A percentile compares a stretch with the other conserved stretches of the same genome.
phyloP scores from a whole-genome alignment of 2,113 vertebrate genomes.

The Perca schrenkii region DNA sequence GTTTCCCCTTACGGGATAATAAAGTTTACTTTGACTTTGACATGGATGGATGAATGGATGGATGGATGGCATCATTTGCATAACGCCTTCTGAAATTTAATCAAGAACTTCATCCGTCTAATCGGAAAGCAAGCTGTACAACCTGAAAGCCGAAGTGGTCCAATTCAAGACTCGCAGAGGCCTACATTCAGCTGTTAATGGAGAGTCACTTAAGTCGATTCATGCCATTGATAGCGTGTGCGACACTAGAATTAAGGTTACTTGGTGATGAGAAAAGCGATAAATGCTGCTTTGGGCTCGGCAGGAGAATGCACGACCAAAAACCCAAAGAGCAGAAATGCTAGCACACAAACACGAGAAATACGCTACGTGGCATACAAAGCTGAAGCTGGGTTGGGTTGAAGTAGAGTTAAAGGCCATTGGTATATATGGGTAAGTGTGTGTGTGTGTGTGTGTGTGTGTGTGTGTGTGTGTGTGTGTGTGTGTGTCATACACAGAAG shows the following conservation, averaged over 20 bases:
- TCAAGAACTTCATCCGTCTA: slow-evolving; percentile 61
- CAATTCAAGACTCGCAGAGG: slow-evolving; percentile 33
- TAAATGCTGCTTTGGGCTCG: slow-evolving; percentile 51
- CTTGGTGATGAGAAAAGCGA: slow-evolving; percentile 25
- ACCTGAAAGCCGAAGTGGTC: slow-evolving; percentile 54
- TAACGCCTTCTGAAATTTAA: slow-evolving; percentile 61
- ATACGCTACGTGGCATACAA: slow-evolving; percentile 41
- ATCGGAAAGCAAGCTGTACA: slow-evolving; percentile 52
- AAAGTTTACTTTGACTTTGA: no score
- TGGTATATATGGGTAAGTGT: not conserved
- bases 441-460: not conserved
- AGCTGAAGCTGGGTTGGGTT: slow-evolving; percentile 42
- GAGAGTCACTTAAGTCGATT: slow-evolving; percentile 52
- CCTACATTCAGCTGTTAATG: slow-evolving; percentile 36
- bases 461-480: not conserved
- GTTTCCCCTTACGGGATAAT: no score
- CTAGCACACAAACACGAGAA: slow-evolving; percentile 27
- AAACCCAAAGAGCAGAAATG: slow-evolving; percentile 12
- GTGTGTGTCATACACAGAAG: slow-evolving; percentile 25
- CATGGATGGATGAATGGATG: not conserved
- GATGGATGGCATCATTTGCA: slow-evolving; percentile 47
- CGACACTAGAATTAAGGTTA: slow-evolving; percentile 54
- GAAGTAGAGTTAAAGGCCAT: slow-evolving; percentile 42
- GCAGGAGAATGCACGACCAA: slow-evolving; percentile 11
- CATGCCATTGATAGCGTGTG: slow-evolving; percentile 36